Evolutionary conservation across 2,797 vertebrate genomes (phyloP).

Genomic region (Perdix hodgsoniae): DNA sequence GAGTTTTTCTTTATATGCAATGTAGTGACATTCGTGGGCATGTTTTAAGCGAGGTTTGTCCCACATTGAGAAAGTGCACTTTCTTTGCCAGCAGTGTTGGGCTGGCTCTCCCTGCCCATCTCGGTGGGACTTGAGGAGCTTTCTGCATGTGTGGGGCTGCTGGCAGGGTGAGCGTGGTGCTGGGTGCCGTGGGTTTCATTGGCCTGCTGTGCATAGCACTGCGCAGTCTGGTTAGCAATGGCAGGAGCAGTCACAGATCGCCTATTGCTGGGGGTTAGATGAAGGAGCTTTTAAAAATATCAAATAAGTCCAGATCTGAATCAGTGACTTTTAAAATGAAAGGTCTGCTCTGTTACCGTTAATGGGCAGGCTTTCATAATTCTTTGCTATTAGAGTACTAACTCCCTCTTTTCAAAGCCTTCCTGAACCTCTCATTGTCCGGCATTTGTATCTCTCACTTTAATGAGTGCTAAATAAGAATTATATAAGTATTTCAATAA

Average conservation of each 20-base stretch:
- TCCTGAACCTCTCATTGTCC: constrained; percentile 78
- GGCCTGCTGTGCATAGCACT: not conserved
- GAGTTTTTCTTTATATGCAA: constrained; percentile 12
- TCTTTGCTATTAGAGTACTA: constrained; percentile 70
- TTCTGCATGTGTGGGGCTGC: rapidly evolving
- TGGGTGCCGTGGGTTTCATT: not conserved
- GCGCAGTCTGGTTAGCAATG: not conserved
- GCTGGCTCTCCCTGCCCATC: not conserved
- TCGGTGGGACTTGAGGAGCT: rapidly evolving
- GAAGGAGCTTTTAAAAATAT: constrained; percentile 62
- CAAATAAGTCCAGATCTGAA: constrained; percentile 75
- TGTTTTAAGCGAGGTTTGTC: not conserved
- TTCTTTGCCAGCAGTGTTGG: not conserved
- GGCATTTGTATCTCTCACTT: constrained; percentile 81
- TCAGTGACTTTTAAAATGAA: constrained; percentile 78
- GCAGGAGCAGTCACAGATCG: not conserved
- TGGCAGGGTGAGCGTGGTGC: not conserved
- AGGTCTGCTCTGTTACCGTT: constrained; percentile 73
- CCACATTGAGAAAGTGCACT: not conserved
- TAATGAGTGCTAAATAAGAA: constrained; percentile 84
- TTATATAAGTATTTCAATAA: constrained; percentile 83
- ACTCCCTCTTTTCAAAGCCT: constrained; percentile 75
- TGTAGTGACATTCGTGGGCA: not conserved
- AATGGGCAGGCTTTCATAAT: constrained; percentile 77
- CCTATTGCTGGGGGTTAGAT: constrained; percentile 25